Conservation (phyloP, 37 sponge, comb jelly and placozoan species). For the Geodia barretti region DNA sequence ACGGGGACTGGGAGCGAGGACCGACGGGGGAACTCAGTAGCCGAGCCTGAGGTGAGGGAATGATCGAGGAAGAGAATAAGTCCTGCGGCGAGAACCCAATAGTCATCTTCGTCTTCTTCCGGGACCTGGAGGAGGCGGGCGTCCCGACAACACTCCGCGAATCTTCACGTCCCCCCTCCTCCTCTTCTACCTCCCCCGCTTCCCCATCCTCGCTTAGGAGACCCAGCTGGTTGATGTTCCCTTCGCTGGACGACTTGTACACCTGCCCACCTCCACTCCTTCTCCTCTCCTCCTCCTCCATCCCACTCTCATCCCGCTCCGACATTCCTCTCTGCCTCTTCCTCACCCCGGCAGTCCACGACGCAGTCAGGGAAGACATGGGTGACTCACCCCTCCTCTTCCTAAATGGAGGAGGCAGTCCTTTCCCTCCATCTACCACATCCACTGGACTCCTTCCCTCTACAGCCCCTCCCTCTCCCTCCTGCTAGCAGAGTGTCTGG, state of each 20-base stretch:
- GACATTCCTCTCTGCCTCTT: background rate
- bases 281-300: background rate
- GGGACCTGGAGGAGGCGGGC: background rate
- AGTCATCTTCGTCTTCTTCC: background rate
- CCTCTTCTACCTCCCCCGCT: background rate
- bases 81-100: background rate
- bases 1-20: background rate
- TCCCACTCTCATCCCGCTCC: background rate
- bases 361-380: background rate
- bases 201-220: background rate
- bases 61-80: constrained; percentile 5
- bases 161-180: background rate
- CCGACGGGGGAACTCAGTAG: background rate
- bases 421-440: too few relatives aligned
- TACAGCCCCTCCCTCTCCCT: background rate
- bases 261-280: background rate
- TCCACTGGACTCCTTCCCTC: too few relatives aligned
- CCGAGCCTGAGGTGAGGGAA: background rate
- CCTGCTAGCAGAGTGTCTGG: background rate
- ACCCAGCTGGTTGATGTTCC: constrained; percentile 2
- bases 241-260: constrained; percentile 45
- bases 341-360: background rate
- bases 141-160: constrained; percentile 2
- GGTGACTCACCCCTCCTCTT: background rate
- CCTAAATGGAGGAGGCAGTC: too few relatives aligned